phyloP scores from a whole-genome alignment of 2,797 vertebrate genomes.

The Crotalus adamanteus region DNA sequence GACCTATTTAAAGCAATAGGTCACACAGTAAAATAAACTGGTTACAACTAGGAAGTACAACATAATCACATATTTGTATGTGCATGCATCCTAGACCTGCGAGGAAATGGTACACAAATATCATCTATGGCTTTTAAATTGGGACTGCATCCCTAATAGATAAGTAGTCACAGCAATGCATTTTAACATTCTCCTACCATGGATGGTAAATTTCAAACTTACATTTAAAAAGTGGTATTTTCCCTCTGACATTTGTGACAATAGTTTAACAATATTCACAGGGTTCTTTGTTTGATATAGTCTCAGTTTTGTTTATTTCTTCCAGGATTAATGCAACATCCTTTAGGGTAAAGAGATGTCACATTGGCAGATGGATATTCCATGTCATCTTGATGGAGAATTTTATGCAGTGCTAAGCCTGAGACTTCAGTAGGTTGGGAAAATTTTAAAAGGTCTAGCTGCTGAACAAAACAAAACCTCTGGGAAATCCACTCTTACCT shows the following conservation, averaged over 20 bases:
- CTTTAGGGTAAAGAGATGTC: background rate
- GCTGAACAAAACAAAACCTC: background rate
- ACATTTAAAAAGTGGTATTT: background rate
- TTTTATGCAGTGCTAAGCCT: background rate
- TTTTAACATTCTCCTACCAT: background rate
- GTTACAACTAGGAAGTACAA: conserved; percentile 39
- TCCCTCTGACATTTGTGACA: background rate
- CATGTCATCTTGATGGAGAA: background rate
- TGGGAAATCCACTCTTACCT: background rate
- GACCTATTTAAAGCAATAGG: conserved; percentile 44
- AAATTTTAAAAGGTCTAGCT: background rate
- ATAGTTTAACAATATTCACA: background rate
- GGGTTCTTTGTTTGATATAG: background rate
- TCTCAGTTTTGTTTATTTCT: background rate
- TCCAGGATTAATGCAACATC: background rate
- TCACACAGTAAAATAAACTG: conserved; percentile 31
- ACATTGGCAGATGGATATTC: background rate
- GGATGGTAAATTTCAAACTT: background rate
- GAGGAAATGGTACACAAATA: background rate
- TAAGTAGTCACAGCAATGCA: background rate
- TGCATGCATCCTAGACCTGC: background rate
- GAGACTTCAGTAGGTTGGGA: background rate
- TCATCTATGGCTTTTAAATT: background rate
- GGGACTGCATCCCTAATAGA: background rate
- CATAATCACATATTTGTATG: too few relatives aligned